Base-by-base conservation (phyloP, 1,140 invertebrate species). In the Bicyclus anynana region DNA sequence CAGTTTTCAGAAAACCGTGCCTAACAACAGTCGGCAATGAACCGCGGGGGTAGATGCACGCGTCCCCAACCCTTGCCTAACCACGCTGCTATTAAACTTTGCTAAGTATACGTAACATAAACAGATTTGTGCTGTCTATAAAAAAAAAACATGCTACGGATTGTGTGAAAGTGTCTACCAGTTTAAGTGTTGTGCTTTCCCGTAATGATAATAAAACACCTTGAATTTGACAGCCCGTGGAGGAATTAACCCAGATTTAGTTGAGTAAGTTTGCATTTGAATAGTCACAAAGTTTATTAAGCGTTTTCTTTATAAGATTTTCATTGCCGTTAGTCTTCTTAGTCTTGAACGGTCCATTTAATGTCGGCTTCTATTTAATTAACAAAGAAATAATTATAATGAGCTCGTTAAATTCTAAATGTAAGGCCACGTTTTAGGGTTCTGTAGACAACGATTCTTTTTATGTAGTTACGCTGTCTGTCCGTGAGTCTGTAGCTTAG, bases 1-100 rank as follows among this genome's bases (percentile, higher is more conserved):
- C 59, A 56, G 56, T 65, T 68, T 63, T 58, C 61, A 59, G 51
- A 26, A 57, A 53, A 53, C 37, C 21, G 17, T 38, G 52, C 46
- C 49, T 52, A 37, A 53, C 54, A 44, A 7, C 65, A 69, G 64
- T 69, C 27, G 7, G 26, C 18, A n/a, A 38, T 35, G 46, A 9
- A 48, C 23, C 35, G 38, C 46, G 29, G 62, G n/a, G 14, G 26
- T 9, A 56, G 26, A n/a, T 23, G 47, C 51, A 62, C 66, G 66
- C 40, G 27, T 54, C 16, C 18, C 27, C 49, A 13, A 3, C 27
- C 23, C 13, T 9, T 35, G 2, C 2, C 14, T 16, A 40, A 40
- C 37, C 13, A 17, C 37, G 37, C 6, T 17, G 6, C 37, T 12
- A 40, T n/a, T n/a, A n/a, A n/a, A 40, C 37, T 40, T 40, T 40